These are phyloP conservation scores for Nasua narica DNA, from an alignment of 2,797 vertebrate species.

Conservation along the genomic window DNA sequence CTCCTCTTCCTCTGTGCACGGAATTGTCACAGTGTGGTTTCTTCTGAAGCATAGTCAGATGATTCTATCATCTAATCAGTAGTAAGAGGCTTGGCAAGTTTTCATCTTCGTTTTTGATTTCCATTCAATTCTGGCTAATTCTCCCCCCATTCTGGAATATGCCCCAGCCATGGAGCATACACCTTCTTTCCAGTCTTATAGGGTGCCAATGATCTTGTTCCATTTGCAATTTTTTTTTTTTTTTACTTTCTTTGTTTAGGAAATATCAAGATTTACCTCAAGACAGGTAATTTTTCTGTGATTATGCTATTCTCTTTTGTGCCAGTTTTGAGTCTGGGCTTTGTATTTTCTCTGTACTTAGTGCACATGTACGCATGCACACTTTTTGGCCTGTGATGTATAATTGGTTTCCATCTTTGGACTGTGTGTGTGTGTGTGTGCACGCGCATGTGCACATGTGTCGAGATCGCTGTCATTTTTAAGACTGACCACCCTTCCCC, in stretches of 20 bases:
- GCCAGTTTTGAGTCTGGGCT: background rate
- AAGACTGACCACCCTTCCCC: background rate
- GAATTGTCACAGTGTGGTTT: conserved; percentile 53
- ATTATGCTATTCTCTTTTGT: background rate
- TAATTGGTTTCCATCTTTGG: background rate
- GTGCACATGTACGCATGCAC: background rate
- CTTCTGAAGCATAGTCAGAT: conserved; percentile 15
- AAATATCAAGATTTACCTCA: conserved; percentile 25
- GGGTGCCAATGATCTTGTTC: conserved; percentile 43
- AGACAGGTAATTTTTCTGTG: conserved; percentile 44
- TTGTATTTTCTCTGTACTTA: background rate
- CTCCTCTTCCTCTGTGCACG: conserved; percentile 5
- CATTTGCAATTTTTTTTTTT: conserved; percentile 47
- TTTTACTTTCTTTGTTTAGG: conserved; percentile 15
- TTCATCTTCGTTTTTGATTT: conserved; percentile 61
- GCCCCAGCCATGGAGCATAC: conserved; percentile 21
- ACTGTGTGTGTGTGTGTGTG: background rate
- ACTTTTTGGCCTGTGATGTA: background rate
- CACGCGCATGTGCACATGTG: background rate
- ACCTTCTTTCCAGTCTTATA: conserved; percentile 63
- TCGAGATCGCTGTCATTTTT: background rate
- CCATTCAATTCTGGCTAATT: conserved; percentile 44
- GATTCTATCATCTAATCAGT: conserved; percentile 35
- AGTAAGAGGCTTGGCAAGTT: conserved; percentile 54
- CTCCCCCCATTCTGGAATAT: conserved; percentile 47